Percentiles rank a stretch among this genome's conserved stretches.
Conservation (phyloP, 2,113 vertebrate genomes). For the Lophotis ruficrista region DNA sequence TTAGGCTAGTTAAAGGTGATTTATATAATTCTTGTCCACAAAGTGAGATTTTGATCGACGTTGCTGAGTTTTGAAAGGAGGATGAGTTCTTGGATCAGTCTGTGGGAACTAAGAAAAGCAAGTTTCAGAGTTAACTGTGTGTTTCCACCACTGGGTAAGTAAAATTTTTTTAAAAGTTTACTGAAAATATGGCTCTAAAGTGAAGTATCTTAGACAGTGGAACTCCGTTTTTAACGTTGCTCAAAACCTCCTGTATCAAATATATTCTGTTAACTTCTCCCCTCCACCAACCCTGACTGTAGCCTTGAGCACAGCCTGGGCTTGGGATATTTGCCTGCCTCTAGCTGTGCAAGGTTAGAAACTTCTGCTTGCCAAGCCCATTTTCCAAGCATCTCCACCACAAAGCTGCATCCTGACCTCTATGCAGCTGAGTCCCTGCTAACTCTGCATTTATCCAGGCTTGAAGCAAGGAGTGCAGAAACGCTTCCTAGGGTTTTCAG, state of each 20-base stretch:
- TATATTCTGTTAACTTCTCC: not conserved
- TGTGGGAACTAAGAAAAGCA: not conserved
- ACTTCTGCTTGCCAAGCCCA: not conserved
- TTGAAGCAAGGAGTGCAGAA: not conserved
- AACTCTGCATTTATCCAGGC: conserved; percentile 18
- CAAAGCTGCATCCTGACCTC: conserved; percentile 24
- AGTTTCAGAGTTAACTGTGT: not conserved
- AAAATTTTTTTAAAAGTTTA: not conserved
- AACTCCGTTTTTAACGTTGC: not conserved
- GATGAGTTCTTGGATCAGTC: not conserved
- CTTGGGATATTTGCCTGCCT: not conserved
- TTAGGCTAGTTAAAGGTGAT: not conserved
- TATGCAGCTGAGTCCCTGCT: not conserved
- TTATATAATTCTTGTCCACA: not conserved
- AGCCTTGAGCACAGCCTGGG: not conserved
- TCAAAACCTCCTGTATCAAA: not conserved
- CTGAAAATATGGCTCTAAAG: not conserved
- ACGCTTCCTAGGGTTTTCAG: conserved; percentile 2
- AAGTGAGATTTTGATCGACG: not conserved
- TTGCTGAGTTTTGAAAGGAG: not conserved
- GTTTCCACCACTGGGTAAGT: not conserved
- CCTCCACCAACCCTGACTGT: not conserved
- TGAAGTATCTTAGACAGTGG: not conserved
- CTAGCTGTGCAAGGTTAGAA: conserved; percentile 8
- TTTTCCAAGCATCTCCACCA: not conserved